Evolutionary conservation across 2,888 invertebrate genomes (phyloP).

Genomic region (Drosophila diplacantha): DNA sequence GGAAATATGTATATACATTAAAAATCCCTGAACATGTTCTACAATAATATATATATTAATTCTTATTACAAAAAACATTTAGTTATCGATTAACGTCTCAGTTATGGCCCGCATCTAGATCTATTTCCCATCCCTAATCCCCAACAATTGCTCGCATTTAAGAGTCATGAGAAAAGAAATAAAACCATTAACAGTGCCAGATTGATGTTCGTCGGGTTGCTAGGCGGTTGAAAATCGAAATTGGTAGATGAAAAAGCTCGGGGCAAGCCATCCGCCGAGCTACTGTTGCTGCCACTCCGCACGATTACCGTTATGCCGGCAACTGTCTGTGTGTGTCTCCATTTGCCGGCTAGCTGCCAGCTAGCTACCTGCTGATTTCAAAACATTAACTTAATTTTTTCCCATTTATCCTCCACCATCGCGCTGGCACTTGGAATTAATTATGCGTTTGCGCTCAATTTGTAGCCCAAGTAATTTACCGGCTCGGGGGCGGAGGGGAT

Average conservation of each 20-base stretch:
- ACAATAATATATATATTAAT: not conserved
- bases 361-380: slow-evolving; percentile 59
- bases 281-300: slow-evolving; percentile 24
- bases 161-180: not conserved
- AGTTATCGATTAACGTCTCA: not conserved
- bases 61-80: not conserved
- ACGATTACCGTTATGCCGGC: slow-evolving; percentile 56
- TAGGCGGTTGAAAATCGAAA: slow-evolving; percentile 17
- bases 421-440: slow-evolving; percentile 62
- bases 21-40: not conserved
- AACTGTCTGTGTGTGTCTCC: slow-evolving; percentile 32
- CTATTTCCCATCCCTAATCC: not conserved
- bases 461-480: slow-evolving; percentile 64
- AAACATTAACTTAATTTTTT: slow-evolving; percentile 66
- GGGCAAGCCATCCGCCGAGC: slow-evolving; percentile 24
- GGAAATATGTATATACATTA: too few relatives aligned
- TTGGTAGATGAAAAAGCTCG: slow-evolving; percentile 18
- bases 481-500: not conserved
- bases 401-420: slow-evolving; percentile 42
- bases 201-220: slow-evolving; percentile 33
- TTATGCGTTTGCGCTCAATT: slow-evolving; percentile 75
- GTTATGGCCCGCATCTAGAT: not conserved
- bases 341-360: slow-evolving; percentile 36
- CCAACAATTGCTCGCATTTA: not conserved
- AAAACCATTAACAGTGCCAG: slow-evolving; percentile 7